phyloP scores from a whole-genome alignment of 1,140 invertebrate genomes.

The Panagrolaimus sp. region DNA sequence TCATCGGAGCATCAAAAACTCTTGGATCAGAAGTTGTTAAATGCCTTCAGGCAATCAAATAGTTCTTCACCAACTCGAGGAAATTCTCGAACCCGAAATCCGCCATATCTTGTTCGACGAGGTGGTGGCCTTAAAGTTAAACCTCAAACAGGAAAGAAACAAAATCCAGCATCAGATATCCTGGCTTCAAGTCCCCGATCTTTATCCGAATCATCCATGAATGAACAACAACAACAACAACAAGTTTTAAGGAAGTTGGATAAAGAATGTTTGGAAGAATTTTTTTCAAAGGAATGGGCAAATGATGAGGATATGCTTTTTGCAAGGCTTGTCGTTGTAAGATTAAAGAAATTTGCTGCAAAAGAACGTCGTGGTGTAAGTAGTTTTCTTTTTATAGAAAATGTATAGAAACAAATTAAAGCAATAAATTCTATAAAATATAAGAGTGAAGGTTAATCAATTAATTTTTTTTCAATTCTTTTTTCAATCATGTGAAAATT shows the following conservation, averaged over 20 bases:
- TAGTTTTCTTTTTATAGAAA: neutral
- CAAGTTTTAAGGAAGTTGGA: neutral
- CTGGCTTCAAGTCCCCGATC: neutral
- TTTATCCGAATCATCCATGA: neutral
- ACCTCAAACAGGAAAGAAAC: neutral
- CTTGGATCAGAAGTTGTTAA: neutral
- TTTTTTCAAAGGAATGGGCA: constrained; percentile 16
- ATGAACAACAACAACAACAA: neutral
- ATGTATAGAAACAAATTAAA: no score
- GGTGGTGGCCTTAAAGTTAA: constrained; percentile 18
- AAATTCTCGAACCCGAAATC: constrained; percentile 24
- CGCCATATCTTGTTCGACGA: constrained; percentile 31
- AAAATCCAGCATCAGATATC: neutral
- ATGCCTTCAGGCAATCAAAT: neutral
- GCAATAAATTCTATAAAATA: no score
- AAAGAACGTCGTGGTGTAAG: constrained; percentile 44
- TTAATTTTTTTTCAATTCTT: no score
- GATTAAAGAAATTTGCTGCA: constrained; percentile 42
- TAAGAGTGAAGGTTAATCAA: no score
- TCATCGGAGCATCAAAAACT: neutral
- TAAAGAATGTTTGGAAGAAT: no score
- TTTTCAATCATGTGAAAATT: neutral
- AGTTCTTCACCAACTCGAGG: neutral
- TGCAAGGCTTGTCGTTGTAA: constrained; percentile 49
- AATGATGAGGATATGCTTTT: constrained; percentile 47